Conservation (phyloP, 2,797 vertebrate genomes). For the Amblyopsis hoosieri region DNA sequence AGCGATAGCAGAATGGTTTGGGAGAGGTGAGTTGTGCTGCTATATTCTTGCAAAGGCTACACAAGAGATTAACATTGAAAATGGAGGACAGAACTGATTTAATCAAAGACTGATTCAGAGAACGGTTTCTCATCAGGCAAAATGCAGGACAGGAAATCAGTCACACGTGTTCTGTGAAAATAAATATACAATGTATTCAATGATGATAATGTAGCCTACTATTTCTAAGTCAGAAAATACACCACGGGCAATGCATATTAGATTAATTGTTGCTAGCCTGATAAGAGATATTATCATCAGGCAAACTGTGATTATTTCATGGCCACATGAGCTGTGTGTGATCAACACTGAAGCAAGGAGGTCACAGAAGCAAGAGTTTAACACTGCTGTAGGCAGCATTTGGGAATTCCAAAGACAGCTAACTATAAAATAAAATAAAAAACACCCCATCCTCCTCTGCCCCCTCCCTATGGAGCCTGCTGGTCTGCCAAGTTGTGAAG, state of each 20-base stretch:
- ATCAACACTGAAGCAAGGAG: too few species aligned
- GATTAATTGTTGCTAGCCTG: neutral
- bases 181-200: neutral
- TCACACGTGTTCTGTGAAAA: constrained; percentile 6
- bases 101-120: neutral
- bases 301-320: too few species aligned
- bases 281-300: too few species aligned
- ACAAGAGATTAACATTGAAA: constrained; percentile 22
- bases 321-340: too few species aligned
- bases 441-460: too few species aligned
- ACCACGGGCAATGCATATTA: neutral
- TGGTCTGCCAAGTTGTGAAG: too few species aligned
- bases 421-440: too few species aligned
- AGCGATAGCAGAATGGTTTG: constrained; percentile 17
- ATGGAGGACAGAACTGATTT: constrained; percentile 5
- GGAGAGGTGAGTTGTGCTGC: constrained; percentile 13
- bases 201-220: constrained; percentile 3
- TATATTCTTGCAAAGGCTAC: constrained; percentile 19
- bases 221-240: constrained; percentile 5
- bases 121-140: constrained; percentile 1
- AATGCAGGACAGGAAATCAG: constrained; percentile 3
- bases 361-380: neutral
- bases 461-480: too few species aligned
- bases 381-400: neutral
- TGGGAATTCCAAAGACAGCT: too few species aligned